Evolutionary conservation across 2,113 vertebrate species (phyloP), one percentile per base, ranked within the genome.

Genomic region (Loxodonta africana): DNA sequence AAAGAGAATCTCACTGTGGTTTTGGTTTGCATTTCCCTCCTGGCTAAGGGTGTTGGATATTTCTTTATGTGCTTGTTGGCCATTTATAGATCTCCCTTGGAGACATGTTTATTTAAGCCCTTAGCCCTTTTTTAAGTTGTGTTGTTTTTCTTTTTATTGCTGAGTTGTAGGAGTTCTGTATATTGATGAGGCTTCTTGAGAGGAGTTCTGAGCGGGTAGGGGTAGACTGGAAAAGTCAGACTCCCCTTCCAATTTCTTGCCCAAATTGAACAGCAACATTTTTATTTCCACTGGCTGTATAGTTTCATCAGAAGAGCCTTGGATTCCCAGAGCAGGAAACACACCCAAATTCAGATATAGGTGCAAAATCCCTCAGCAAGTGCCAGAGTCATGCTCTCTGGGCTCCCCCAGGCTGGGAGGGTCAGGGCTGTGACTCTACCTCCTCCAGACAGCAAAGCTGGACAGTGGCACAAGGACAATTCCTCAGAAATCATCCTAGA

Each of bases 251-350:
- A 30, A 25, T 51, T 80, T 30, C 46, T 33, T 41, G 25, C 82
- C 76, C 63, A n/a, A 12, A 83, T 33, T 30, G 12, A 20, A 41
- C n/a, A 46, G 30, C 1, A 0, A 37, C 25, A 48, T 26, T 80
- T 28, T 48, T 23, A 7, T 37, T 73, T 28, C 88, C 41, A 9
- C 67, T 9, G 8, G 21, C 6, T 33, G 10, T 18, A 7, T 46
- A 60, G 53, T 46, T 78, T 77, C 71, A 21, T 81, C 46, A n/a
- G 44, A 88, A 84, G 44, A 41, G 17, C 57, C 67, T 77, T 73
- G 88, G 94, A 73, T 89, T 94, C 76, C 89, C 57, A 26, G 80
- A 46, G 76, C 77, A 21, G 6, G 15, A 90, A 69, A 53, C 57
- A 26, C 3, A 26, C 65, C 73, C 53, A n/a, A 30, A 62, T 60